Evolutionary conservation across 2,797 vertebrate species (phyloP).

Genomic region (Thamnophis elegans): DNA sequence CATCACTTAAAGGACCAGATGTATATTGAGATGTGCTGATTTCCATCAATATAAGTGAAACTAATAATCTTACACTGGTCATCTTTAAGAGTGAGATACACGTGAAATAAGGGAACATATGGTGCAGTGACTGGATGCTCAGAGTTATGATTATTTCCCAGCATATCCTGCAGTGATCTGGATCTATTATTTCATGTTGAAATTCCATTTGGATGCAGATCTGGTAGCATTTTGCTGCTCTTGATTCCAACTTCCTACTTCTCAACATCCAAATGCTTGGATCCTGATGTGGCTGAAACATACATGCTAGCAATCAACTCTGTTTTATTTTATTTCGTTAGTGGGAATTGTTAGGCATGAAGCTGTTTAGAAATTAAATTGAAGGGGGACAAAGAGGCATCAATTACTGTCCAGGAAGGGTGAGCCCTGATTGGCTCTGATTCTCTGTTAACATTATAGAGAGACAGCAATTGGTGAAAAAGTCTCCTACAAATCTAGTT

Average conservation of each 20-base stretch:
- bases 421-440: background rate
- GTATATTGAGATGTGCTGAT: background rate
- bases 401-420: background rate
- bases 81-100: background rate
- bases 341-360: background rate
- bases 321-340: background rate
- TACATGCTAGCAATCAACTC: background rate
- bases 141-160: background rate
- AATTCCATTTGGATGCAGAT: background rate
- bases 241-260: background rate
- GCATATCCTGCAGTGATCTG: background rate
- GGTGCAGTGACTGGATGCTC: background rate
- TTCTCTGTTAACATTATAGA: background rate
- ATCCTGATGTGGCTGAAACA: background rate
- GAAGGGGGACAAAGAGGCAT: background rate
- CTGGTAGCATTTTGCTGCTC: background rate
- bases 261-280: background rate
- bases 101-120: background rate
- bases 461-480: background rate
- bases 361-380: background rate
- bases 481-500: background rate
- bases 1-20: background rate
- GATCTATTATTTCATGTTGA: background rate
- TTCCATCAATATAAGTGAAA: background rate
- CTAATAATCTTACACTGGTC: background rate